These are phyloP conservation scores for Platyrinchus mystaceus DNA, from an alignment of 2,797 vertebrate genomes.

Conservation along the genomic window DNA sequence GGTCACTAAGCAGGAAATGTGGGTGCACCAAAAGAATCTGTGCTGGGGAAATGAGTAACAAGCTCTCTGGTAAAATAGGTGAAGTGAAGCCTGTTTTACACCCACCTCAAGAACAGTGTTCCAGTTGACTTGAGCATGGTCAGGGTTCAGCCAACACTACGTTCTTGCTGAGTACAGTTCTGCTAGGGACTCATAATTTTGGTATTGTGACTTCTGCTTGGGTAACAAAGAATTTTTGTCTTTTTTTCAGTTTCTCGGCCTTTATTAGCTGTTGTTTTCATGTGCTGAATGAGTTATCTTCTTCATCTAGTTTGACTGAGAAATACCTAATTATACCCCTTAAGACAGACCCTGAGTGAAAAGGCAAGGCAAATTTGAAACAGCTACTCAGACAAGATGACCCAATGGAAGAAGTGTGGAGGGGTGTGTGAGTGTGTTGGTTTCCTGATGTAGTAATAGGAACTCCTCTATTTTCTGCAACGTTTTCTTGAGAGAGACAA, in stretches of 20 bases:
- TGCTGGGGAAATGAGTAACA: neutral
- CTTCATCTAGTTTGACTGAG: neutral
- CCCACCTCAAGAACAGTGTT: neutral
- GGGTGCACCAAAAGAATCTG: neutral
- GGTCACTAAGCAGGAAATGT: neutral
- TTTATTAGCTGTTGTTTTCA: neutral
- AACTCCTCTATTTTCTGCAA: neutral
- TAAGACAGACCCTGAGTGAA: neutral
- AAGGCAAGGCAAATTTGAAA: neutral
- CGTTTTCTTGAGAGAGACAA: neutral
- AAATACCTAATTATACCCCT: neutral
- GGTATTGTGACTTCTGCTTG: neutral
- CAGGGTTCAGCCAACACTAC: neutral
- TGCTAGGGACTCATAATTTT: neutral
- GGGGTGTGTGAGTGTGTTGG: neutral
- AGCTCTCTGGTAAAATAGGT: neutral
- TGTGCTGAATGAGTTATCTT: neutral
- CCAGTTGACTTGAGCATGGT: neutral
- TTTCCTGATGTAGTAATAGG: neutral
- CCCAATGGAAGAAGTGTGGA: neutral
- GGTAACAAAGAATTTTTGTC: neutral
- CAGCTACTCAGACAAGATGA: neutral
- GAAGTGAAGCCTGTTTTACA: neutral
- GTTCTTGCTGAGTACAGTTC: neutral
- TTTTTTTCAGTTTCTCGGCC: neutral